These are phyloP conservation scores for Galeopsomyia nigrocyanea DNA, from an alignment of 2,888 invertebrate species.

Conservation along the genomic window DNA sequence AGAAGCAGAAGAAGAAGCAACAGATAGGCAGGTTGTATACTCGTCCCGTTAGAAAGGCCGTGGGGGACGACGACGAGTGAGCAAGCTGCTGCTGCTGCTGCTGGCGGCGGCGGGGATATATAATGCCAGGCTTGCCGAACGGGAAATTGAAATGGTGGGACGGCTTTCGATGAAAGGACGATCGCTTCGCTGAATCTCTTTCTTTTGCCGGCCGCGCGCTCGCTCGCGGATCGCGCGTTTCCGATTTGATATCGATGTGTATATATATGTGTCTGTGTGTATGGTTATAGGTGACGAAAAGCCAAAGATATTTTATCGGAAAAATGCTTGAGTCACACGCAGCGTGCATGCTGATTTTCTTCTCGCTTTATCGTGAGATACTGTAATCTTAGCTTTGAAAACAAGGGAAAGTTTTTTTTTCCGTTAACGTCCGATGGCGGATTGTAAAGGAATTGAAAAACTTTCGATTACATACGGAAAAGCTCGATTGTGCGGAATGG, in stretches of 20 bases:
- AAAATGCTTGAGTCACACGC: too few relatives aligned
- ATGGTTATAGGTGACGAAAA: too few relatives aligned
- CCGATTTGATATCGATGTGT: background rate
- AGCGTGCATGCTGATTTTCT: too few relatives aligned
- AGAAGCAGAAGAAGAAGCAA: background rate
- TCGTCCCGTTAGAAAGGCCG: slow-evolving; percentile 1
- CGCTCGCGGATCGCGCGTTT: slow-evolving; percentile 18
- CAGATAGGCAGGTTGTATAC: background rate
- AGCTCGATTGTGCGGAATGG: too few relatives aligned
- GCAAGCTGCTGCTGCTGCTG: background rate
- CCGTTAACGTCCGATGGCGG: too few relatives aligned
- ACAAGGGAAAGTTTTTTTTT: too few relatives aligned
- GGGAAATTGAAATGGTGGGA: slow-evolving; percentile 38
- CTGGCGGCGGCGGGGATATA: background rate
- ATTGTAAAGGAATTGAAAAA: too few relatives aligned
- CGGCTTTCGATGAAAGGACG: slow-evolving; percentile 20
- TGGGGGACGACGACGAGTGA: background rate
- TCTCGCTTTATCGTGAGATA: too few relatives aligned
- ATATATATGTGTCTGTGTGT: too few relatives aligned
- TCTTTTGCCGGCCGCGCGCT: background rate
- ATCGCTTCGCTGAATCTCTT: slow-evolving; percentile 24
- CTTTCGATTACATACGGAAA: too few relatives aligned
- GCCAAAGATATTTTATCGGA: too few relatives aligned
- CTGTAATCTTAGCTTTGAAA: too few relatives aligned
- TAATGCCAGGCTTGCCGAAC: slow-evolving; percentile 30